Base-by-base conservation (phyloP, 2,888 invertebrate species). In the Allacma fusca region DNA sequence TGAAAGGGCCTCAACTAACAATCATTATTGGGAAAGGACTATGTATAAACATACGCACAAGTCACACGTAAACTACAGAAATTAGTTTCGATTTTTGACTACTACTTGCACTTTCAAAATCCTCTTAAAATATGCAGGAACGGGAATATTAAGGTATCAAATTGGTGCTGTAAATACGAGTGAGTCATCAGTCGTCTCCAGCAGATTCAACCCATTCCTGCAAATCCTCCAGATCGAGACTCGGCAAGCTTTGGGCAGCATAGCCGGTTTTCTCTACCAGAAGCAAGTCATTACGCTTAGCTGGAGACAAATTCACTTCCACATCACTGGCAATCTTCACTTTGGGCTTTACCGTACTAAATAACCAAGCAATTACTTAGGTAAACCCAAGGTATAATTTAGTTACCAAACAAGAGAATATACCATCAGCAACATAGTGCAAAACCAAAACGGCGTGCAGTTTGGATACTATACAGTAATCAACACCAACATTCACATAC, bases 121-220 rank as follows among this genome's bases (percentile, higher is more conserved):
- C 34, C 34, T 34, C 34, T 34, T 34, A 34, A 34, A 34, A 50
- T 50, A 19, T 50, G 16, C 50, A 50, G 16, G 16, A 50, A 50
- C 1, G 19, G n/a, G 50, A 50, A 16, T 16, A n/a, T 13, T 50
- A n/a, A n/a, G 50, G 16, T 16, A 50, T 5, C 34, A 34, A 50
- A 50, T 50, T 16, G 50, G 50, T n/a, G 16, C n/a, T 50, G 16
- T 19, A 16, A 9, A 16, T 50, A 50, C 50, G n/a, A 5, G 9
- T 50, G 50, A 50, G 50, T 50, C n/a, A 50, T 73, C 24, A 77
- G 71, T 83, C 82, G 71, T 82, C 82, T 21, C 78, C 80, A 74
- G 82, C 82, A 70, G 81, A 80, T 50, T 83, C 83, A 64, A 81
- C 80, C 81, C 81, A 81, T 73, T 83, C 83, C 75, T 83, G 83